Evolutionary conservation across 2,113 vertebrate genomes (phyloP).

Genomic region (Salvelinus sp.): DNA sequence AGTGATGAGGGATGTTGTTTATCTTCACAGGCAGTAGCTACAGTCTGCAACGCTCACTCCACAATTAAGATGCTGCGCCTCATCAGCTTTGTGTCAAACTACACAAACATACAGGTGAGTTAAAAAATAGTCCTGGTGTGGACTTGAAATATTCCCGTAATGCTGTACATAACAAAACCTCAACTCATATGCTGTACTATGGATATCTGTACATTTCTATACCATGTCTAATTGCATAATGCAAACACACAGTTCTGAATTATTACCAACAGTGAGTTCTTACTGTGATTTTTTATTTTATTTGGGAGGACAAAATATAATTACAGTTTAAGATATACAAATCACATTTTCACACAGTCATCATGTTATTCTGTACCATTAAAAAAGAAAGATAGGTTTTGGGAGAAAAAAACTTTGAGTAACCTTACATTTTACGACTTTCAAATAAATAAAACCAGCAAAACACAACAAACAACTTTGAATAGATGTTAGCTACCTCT

Average conservation of each 20-base stretch:
- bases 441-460: slow-evolving; percentile 69
- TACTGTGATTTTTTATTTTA: slow-evolving; percentile 55
- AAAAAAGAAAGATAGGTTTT: too few relatives aligned
- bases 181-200: not conserved
- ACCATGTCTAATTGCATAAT: not conserved
- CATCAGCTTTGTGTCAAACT: slow-evolving; percentile 64
- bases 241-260: not conserved
- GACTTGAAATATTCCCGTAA: not conserved
- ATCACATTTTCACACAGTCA: slow-evolving; percentile 67
- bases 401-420: slow-evolving; percentile 53
- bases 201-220: not conserved
- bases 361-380: slow-evolving; percentile 45
- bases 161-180: slow-evolving; percentile 22
- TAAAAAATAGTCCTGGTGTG: slow-evolving; percentile 44
- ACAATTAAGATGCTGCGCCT: slow-evolving; percentile 72
- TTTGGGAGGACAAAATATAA: slow-evolving; percentile 77
- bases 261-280: not conserved
- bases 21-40: slow-evolving; percentile 68
- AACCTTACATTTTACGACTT: slow-evolving; percentile 41
- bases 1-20: slow-evolving; percentile 51
- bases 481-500: slow-evolving; percentile 51
- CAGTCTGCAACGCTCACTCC: slow-evolving; percentile 69
- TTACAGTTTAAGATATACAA: slow-evolving; percentile 75
- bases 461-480: slow-evolving; percentile 56
- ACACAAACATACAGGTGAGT: slow-evolving; percentile 33